These are phyloP conservation scores for Ptilorrhoa leucosticta DNA, from an alignment of 2,113 vertebrate genomes.

Conservation along the genomic window DNA sequence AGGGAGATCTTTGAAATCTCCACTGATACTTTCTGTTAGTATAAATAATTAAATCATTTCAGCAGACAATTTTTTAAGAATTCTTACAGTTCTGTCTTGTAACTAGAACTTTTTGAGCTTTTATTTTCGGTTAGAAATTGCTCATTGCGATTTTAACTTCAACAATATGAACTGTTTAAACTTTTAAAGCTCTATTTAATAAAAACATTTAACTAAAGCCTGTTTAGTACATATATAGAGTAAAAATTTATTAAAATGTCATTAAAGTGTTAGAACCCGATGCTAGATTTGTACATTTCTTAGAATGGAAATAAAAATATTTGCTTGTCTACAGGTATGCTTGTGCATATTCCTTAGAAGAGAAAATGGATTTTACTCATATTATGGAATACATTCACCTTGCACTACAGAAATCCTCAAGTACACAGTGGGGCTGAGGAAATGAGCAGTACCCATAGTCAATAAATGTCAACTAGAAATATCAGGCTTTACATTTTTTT, in stretches of 20 bases:
- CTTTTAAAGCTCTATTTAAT: background rate
- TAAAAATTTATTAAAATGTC: conserved; percentile 46
- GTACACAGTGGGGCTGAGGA: background rate
- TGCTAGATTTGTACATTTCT: conserved; percentile 11
- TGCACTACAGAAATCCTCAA: background rate
- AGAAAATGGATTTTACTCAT: background rate
- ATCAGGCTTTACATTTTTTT: background rate
- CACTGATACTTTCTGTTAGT: background rate
- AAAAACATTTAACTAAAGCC: conserved; percentile 30
- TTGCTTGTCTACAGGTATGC: background rate
- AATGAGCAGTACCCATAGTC: background rate
- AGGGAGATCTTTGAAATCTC: background rate
- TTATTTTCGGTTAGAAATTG: background rate
- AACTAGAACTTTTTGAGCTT: background rate
- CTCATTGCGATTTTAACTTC: conserved; percentile 24
- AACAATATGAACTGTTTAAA: conserved; percentile 29
- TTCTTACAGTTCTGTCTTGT: background rate
- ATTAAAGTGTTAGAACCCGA: conserved; percentile 38
- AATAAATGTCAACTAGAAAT: background rate
- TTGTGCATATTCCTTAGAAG: background rate
- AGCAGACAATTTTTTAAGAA: background rate
- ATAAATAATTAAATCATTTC: background rate
- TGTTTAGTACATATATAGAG: conserved; percentile 15
- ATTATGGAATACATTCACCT: background rate
- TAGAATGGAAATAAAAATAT: conserved; percentile 2